Percentiles rank a stretch among this genome's conserved stretches.
Evolutionary conservation across 2,888 invertebrate species (phyloP).

Genomic region (Rhingia rostrata): DNA sequence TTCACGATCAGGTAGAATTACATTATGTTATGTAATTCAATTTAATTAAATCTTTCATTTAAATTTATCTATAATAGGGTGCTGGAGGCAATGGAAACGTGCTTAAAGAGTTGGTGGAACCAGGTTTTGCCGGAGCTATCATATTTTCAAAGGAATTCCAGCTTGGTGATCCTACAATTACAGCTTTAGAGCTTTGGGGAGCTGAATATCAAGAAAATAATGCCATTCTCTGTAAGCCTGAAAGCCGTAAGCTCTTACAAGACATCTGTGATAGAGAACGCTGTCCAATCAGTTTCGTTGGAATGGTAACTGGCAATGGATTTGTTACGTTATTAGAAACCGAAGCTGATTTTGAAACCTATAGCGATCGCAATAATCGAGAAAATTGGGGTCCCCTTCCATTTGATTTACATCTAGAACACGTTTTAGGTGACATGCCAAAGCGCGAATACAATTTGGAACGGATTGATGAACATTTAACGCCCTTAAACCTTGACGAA

Average conservation of each 20-base stretch:
- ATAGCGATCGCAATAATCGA: constrained; percentile 80
- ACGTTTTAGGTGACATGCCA: constrained; percentile 94
- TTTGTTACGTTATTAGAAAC: constrained; percentile 88
- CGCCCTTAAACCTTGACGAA: constrained; percentile 83
- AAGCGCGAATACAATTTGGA: constrained; percentile 86
- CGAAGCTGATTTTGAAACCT: constrained; percentile 83
- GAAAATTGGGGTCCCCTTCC: constrained; percentile 85
- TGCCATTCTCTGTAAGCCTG: constrained; percentile 90
- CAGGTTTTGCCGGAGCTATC: constrained; percentile 91
- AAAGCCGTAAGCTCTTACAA: constrained; percentile 87
- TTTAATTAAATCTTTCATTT: constrained; percentile 8
- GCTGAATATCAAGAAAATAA: constrained; percentile 99
- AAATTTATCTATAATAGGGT: constrained; percentile 84
- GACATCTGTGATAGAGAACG: constrained; percentile 93
- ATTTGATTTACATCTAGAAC: constrained; percentile 93
- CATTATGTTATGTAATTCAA: neutral
- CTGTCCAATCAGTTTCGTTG: constrained; percentile 96
- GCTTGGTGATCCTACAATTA: constrained; percentile 97
- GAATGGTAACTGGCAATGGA: constrained; percentile 94
- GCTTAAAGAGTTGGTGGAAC: constrained; percentile 97
- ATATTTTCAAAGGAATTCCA: constrained; percentile 94
- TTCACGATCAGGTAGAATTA: constrained; percentile 91
- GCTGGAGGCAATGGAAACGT: constrained; percentile 99
- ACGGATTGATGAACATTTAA: constrained; percentile 76
- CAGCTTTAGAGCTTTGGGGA: constrained; percentile 97